Percentiles rank a stretch among this genome's conserved stretches.
Conservation (phyloP, 2,797 vertebrate species). For the Spondyliosoma cantharus region DNA sequence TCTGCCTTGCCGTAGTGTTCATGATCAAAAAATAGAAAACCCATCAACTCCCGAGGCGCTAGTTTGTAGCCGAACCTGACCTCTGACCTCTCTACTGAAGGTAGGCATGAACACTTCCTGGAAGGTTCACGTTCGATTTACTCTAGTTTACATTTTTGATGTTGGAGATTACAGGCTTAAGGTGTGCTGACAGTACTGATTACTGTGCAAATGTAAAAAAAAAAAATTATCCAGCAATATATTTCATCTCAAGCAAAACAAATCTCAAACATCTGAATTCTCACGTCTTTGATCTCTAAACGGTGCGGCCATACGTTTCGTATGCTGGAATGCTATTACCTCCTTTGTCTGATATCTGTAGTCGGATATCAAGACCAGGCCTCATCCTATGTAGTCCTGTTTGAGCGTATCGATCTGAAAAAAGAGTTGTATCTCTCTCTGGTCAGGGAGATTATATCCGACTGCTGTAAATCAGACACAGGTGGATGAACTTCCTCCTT, state of each 20-base stretch:
- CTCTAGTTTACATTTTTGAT: background rate
- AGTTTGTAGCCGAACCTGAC: slow-evolving; percentile 26
- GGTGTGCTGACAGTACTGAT: background rate
- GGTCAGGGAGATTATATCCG: slow-evolving; percentile 78
- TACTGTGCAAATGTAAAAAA: background rate
- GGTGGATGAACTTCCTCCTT: slow-evolving; percentile 85
- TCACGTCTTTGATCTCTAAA: slow-evolving; percentile 55
- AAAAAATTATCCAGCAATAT: slow-evolving; percentile 11
- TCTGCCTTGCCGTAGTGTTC: slow-evolving; percentile 3
- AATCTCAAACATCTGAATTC: slow-evolving; percentile 42
- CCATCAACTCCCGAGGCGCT: background rate
- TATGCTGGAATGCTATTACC: slow-evolving; percentile 49
- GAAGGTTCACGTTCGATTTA: background rate
- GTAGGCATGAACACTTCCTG: background rate
- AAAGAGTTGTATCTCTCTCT: slow-evolving; percentile 79
- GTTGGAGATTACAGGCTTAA: background rate
- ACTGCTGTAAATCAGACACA: slow-evolving; percentile 85
- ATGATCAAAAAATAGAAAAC: background rate
- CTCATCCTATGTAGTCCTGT: slow-evolving; percentile 58
- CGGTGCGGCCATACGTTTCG: slow-evolving; percentile 36
- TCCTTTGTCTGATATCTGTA: slow-evolving; percentile 70
- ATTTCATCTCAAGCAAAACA: slow-evolving; percentile 48
- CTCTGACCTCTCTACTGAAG: slow-evolving; percentile 33
- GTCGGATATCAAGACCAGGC: slow-evolving; percentile 78
- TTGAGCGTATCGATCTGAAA: slow-evolving; percentile 70